Base-by-base conservation (phyloP, 2,888 invertebrate genomes). In the Anthrax anthrax region DNA sequence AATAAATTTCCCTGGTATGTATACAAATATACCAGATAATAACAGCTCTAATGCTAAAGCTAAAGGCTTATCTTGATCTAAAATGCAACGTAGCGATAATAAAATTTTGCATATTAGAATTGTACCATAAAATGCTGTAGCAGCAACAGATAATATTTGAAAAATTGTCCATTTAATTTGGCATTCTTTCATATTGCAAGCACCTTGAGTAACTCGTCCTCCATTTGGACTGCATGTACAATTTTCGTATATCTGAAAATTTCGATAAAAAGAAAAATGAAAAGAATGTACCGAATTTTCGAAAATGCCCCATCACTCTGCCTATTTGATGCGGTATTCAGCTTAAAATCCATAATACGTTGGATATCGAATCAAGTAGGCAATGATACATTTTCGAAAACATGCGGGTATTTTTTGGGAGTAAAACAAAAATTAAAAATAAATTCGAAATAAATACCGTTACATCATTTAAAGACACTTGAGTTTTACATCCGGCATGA, bases 401-500 rank as follows among this genome's bases (percentile, higher is more conserved):
- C 4, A 23, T 23, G 4, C 23, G 8, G 8, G 6, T 29, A 23
- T 23, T 23, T 23, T 23, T 23, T 23, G 23, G 5, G 23, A 23
- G 23, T 6, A 23, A 23, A 36, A 16, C 2, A 32, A 12, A 36
- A 36, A 3, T 36, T 3, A n/a, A 34, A 13, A 14, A 13, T 34
- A 2, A 34, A 14, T 14, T 14, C 34, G 13, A 8, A 13, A 18
- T 34, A 49, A 56, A 54, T 52, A 63, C 61, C 57, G 57, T 64
- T 3, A 69, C 53, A 53, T 64, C 69, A 49, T 72, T 71, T n/a
- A 70, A 62, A n/a, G 60, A 54, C 3, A 64, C 55, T 41, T 67
- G 58, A 4, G 57, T 54, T 8, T 62, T 63, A 58, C 84, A 85
- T 1, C 84, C 84, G 3, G 84, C 84, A 56, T 78, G 76, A 61